Conservation (phyloP, 2,888 invertebrate species). For the Dromius quadrimaculatus region DNA sequence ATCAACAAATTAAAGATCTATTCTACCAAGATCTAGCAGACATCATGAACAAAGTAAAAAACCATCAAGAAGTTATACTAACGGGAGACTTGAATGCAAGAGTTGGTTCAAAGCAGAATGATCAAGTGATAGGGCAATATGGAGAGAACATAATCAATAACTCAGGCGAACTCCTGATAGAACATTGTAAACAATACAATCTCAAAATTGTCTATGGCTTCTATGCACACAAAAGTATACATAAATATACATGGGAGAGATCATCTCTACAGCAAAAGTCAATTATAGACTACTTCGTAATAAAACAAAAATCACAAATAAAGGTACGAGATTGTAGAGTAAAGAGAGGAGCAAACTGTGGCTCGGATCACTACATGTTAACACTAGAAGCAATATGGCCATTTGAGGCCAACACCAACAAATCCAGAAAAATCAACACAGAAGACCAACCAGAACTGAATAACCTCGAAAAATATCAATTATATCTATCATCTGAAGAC, state of each 20-base stretch:
- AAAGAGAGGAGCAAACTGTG: constrained; percentile 4
- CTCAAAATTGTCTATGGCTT: neutral
- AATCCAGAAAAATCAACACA: neutral
- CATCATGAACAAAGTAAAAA: neutral
- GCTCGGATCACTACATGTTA: constrained; percentile 4
- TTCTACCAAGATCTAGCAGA: neutral
- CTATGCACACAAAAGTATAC: neutral
- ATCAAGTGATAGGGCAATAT: neutral
- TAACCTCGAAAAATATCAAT: neutral
- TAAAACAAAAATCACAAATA: neutral
- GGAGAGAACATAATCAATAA: constrained; percentile 1
- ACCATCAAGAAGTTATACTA: constrained; percentile 11
- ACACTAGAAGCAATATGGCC: neutral
- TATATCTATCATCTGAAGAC: neutral
- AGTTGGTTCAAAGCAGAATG: neutral
- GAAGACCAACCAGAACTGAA: neutral
- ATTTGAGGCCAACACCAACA: neutral
- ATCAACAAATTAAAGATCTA: neutral
- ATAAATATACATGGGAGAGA: constrained; percentile 4
- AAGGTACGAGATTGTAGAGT: neutral
- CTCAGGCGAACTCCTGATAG: neutral
- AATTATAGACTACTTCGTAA: constrained; percentile 11
- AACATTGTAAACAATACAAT: neutral
- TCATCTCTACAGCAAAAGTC: neutral
- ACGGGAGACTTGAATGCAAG: constrained; percentile 1